Evolutionary conservation across 2,888 invertebrate genomes (phyloP), one percentile per base, ranked within the genome.

Genomic region (Synergus umbraculus): DNA sequence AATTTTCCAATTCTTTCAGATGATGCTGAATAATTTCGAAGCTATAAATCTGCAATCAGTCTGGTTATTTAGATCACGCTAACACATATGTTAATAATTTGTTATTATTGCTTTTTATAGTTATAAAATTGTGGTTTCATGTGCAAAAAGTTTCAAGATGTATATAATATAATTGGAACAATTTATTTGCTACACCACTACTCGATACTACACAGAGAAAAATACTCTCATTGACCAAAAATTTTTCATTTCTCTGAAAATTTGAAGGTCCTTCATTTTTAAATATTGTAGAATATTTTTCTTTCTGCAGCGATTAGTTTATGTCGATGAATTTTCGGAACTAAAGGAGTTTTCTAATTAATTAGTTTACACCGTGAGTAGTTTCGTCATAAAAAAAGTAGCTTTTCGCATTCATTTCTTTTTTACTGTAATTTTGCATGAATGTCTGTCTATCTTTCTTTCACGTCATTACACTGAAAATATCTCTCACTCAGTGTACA

Each of bases 401-500:
- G 4, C 10, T 12, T 54, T 49, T 67, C 22, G 43, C 49, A 49
- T 37, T 80, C 10, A 12, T 41, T 76, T 76, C 22, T 37, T 46
- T 78, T 49, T 58, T 37, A 46, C 60, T 76, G 60, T 46, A 43
- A 29, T 43, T n/a, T 80, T 18, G 41, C 22, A 73, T 79, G 46
- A 67, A 7, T 37, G 5, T 37, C 58, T 46, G 54, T 46, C 37
- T 79, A 76, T 76, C 76, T n/a, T 22, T 76, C 65, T 76, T 80
- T 46, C 22, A 67, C 67, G 18, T 67, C 13, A 67, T 29, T 73
- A 73, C 69, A 73, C 49, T 73, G 69, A 73, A 73, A 73, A 73
- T 73, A 73, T 54, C 37, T 69, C 9, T 22, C 5, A 15, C 18
- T 10, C 43, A 73, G 29, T 49, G 37, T 29, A 46, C 37, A 29